Percentiles rank a stretch among this genome's conserved stretches.
Conservation (phyloP, 1,140 invertebrate genomes). For the Oppia nitens region DNA sequence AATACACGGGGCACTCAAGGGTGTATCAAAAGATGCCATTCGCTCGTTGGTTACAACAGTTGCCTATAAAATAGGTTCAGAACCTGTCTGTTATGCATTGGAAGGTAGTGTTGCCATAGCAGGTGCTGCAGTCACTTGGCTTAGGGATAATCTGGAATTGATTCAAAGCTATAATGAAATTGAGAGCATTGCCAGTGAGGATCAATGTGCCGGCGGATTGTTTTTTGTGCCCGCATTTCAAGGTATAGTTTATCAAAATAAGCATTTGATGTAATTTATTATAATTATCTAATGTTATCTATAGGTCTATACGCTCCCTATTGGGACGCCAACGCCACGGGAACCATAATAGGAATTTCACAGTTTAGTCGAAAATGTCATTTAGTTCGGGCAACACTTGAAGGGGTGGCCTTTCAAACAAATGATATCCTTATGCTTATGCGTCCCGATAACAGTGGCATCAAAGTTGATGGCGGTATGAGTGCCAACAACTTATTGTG, state of each 20-base stretch:
- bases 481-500: slow-evolving; percentile 72
- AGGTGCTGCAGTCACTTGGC: slow-evolving; percentile 70
- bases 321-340: slow-evolving; percentile 78
- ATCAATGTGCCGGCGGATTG: slow-evolving; percentile 61
- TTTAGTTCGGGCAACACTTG: slow-evolving; percentile 76
- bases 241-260: slow-evolving; percentile 32
- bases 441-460: background rate
- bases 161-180: slow-evolving; percentile 54
- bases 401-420: slow-evolving; percentile 90
- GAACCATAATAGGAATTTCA: slow-evolving; percentile 67
- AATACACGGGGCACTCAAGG: slow-evolving; percentile 4
- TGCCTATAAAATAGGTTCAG: slow-evolving; percentile 70
- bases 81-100: slow-evolving; percentile 58
- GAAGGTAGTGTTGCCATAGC: slow-evolving; percentile 70
- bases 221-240: slow-evolving; percentile 89
- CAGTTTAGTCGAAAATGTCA: slow-evolving; percentile 83
- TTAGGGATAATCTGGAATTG: slow-evolving; percentile 68
- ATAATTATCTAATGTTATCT: background rate
- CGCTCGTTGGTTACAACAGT: slow-evolving; percentile 83
- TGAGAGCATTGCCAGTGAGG: slow-evolving; percentile 50
- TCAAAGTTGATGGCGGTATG: slow-evolving; percentile 71
- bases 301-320: slow-evolving; percentile 66
- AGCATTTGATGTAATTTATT: background rate
- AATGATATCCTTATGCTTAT: slow-evolving; percentile 34
- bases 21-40: slow-evolving; percentile 27